Percentiles rank a stretch among this genome's conserved stretches.
Evolutionary conservation across 2,888 invertebrate genomes (phyloP).

Genomic region (Drosophila lutescens): DNA sequence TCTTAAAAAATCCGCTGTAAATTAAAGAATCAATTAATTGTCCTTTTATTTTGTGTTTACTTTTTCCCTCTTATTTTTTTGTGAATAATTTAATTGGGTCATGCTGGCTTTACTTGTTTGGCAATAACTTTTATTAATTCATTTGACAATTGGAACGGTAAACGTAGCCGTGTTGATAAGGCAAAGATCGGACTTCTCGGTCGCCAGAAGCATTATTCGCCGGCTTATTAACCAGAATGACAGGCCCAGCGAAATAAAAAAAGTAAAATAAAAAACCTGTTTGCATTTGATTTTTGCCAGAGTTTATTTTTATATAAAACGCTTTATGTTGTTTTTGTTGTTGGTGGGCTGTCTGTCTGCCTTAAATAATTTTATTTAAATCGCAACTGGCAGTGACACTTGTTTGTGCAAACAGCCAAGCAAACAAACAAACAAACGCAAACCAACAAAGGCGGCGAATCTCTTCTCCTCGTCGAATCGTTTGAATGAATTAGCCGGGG

Average conservation of each 20-base stretch:
- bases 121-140: conserved; percentile 39
- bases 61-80: conserved; percentile 37
- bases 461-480: conserved; percentile 30
- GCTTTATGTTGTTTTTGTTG: conserved; percentile 1
- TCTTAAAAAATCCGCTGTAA: neutral
- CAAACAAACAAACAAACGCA: conserved; percentile 43
- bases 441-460: conserved; percentile 31
- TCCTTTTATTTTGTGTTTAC: neutral
- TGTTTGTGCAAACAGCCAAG: conserved; percentile 64
- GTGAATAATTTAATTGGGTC: conserved; percentile 64
- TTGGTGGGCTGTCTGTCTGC: conserved; percentile 43
- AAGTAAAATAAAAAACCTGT: conserved; percentile 53
- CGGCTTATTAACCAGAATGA: conserved; percentile 52
- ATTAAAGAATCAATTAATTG: neutral
- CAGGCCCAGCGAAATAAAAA: conserved; percentile 7
- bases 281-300: conserved; percentile 59
- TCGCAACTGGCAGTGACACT: conserved; percentile 69
- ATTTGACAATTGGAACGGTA: conserved; percentile 55
- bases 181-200: neutral
- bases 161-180: conserved; percentile 32
- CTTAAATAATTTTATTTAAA: conserved; percentile 69
- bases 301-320: conserved; percentile 43
- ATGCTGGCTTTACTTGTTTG: conserved; percentile 37
- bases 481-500: conserved; percentile 64
- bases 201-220: conserved; percentile 18